A percentile compares a stretch with the other conserved stretches of the same genome.
phyloP scores from a whole-genome alignment of 2,888 invertebrate species.

The Ommatoiulus sabulosus region DNA sequence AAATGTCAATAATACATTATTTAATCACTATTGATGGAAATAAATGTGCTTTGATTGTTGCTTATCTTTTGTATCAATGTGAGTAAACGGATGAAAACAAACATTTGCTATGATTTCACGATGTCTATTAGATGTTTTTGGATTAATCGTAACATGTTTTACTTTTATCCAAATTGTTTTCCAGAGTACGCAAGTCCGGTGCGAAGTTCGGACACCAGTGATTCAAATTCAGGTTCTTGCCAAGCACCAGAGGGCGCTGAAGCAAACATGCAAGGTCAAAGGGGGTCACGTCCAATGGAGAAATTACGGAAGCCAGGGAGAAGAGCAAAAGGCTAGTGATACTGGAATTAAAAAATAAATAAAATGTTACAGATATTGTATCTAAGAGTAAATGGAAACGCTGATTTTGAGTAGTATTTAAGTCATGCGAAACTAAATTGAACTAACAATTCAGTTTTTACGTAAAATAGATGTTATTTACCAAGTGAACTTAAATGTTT shows the following conservation, averaged over 20 bases:
- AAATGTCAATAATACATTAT: too few relatives aligned
- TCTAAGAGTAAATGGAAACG: too few relatives aligned
- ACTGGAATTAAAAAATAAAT: background rate
- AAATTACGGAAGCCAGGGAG: constrained; percentile 60
- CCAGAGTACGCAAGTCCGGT: constrained; percentile 60
- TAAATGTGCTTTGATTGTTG: constrained; percentile 12
- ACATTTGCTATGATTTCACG: constrained; percentile 8
- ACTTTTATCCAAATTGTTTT: constrained; percentile 32
- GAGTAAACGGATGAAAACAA: constrained; percentile 10
- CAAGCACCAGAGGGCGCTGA: constrained; percentile 53
- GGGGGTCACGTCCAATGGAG: constrained; percentile 56
- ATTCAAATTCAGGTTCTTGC: constrained; percentile 60
- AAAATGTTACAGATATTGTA: too few relatives aligned
- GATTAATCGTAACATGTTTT: background rate
- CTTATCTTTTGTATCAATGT: constrained; percentile 26
- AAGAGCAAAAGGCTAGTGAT: constrained; percentile 59
- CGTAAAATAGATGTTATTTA: too few relatives aligned
- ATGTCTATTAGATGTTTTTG: background rate
- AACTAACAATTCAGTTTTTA: too few relatives aligned
- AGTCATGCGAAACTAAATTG: background rate
- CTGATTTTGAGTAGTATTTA: background rate
- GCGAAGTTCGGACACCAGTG: constrained; percentile 60
- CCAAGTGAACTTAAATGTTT: too few relatives aligned
- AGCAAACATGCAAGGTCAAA: constrained; percentile 49
- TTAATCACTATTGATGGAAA: background rate